Evolutionary conservation across 2,888 invertebrate species (phyloP).

Genomic region (Leucoma salicis): DNA sequence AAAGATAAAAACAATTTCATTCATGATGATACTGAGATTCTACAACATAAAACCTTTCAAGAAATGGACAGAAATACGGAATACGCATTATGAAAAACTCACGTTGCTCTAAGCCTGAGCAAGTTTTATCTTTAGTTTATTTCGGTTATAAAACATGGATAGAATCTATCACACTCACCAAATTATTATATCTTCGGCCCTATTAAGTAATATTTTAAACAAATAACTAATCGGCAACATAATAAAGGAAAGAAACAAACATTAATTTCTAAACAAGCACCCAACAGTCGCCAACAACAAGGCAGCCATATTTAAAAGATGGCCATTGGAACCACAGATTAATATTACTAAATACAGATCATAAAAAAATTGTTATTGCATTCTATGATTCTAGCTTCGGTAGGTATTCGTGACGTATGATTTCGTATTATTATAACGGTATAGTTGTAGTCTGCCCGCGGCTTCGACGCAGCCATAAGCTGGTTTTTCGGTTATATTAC

Average conservation of each 20-base stretch:
- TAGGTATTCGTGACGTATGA: too few species aligned
- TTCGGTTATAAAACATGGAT: slow-evolving; percentile 8
- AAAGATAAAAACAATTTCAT: neutral
- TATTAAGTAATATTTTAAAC: slow-evolving; percentile 45
- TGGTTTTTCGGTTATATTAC: too few species aligned
- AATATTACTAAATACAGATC: too few species aligned
- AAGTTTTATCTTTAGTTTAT: slow-evolving; percentile 32
- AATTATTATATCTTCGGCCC: slow-evolving; percentile 43
- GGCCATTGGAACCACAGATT: too few species aligned
- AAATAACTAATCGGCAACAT: slow-evolving; percentile 53
- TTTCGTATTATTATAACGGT: too few species aligned
- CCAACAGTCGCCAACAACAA: slow-evolving; percentile 79
- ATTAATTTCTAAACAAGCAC: slow-evolving; percentile 72
- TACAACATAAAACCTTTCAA: neutral
- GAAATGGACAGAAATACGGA: slow-evolving; percentile 18
- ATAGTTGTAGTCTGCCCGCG: too few species aligned
- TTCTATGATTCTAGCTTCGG: too few species aligned
- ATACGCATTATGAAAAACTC: slow-evolving; percentile 49
- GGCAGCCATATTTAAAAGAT: slow-evolving; percentile 76
- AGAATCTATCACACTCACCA: slow-evolving; percentile 50
- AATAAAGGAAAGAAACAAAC: slow-evolving; percentile 67
- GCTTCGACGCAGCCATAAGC: too few species aligned
- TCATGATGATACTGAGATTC: neutral
- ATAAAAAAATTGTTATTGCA: too few species aligned
- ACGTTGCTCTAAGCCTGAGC: slow-evolving; percentile 54